These are phyloP conservation scores for Philonicus albiceps DNA, from an alignment of 2,888 invertebrate species.

Conservation along the genomic window DNA sequence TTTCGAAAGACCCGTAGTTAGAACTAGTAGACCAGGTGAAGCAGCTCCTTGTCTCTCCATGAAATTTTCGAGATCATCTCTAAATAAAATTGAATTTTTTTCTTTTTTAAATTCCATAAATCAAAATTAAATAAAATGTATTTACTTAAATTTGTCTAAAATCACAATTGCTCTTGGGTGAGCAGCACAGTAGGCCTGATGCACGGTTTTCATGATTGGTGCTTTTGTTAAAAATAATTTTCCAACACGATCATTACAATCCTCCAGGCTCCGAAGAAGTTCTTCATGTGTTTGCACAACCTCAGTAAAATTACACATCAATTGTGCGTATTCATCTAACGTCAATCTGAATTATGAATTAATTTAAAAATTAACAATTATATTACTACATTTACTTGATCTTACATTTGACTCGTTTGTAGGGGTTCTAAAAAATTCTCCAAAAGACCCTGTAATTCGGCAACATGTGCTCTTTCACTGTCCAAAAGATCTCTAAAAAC, in stretches of 20 bases:
- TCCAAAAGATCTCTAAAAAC: slow-evolving; percentile 91
- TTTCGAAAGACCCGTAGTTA: slow-evolving; percentile 92
- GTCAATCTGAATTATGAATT: slow-evolving; percentile 69
- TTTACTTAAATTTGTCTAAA: slow-evolving; percentile 88
- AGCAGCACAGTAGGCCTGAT: slow-evolving; percentile 87
- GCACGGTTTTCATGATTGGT: slow-evolving; percentile 81
- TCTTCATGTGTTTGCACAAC: slow-evolving; percentile 85
- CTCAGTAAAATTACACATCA: slow-evolving; percentile 89
- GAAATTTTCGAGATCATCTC: slow-evolving; percentile 83
- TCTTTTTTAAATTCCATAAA: neutral
- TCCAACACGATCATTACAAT: slow-evolving; percentile 85
- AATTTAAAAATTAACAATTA: neutral
- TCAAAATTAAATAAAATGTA: neutral
- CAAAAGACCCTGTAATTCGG: slow-evolving; percentile 85
- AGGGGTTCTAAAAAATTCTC: slow-evolving; percentile 88
- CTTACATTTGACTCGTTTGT: slow-evolving; percentile 86
- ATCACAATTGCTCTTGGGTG: slow-evolving; percentile 95
- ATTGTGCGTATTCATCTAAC: slow-evolving; percentile 83
- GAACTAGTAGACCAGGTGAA: slow-evolving; percentile 84
- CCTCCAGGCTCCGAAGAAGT: slow-evolving; percentile 80
- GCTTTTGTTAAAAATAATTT: slow-evolving; percentile 89
- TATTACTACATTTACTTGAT: slow-evolving; percentile 16
- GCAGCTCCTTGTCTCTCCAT: slow-evolving; percentile 90
- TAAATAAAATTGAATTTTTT: slow-evolving; percentile 55
- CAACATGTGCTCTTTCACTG: slow-evolving; percentile 90